phyloP scores from a whole-genome alignment of 2,797 vertebrate species.

The Smutsia gigantea region DNA sequence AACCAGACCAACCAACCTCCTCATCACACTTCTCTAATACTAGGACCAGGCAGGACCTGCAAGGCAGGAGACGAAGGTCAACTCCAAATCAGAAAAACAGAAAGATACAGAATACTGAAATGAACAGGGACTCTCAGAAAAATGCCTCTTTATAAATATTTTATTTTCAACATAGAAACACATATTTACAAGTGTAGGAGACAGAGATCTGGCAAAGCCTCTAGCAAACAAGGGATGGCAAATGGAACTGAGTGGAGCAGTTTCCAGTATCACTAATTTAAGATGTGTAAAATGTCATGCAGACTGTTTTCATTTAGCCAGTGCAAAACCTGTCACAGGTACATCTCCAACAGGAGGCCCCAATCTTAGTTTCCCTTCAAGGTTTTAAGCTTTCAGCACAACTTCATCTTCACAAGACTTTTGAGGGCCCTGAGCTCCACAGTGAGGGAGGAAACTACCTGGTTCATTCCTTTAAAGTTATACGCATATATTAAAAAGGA shows the following conservation, averaged over 20 bases:
- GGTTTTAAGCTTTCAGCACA: background rate
- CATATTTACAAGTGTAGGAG: background rate
- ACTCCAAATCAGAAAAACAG: background rate
- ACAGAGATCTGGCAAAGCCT: background rate
- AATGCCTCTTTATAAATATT: slow-evolving; percentile 1
- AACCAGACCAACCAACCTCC: background rate
- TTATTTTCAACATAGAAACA: background rate
- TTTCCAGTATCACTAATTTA: background rate
- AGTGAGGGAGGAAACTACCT: background rate
- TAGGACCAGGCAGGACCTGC: background rate
- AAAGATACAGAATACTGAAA: background rate
- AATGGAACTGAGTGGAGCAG: background rate
- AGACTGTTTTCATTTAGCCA: background rate
- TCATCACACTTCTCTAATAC: background rate
- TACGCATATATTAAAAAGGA: background rate
- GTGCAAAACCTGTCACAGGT: background rate
- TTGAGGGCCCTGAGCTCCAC: background rate
- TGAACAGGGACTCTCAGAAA: background rate
- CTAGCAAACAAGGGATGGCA: background rate
- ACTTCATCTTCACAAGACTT: background rate
- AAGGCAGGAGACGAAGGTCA: background rate
- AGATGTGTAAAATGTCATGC: background rate
- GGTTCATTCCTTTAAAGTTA: background rate
- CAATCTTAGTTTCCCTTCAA: background rate
- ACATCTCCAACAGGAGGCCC: background rate